Evolutionary conservation across 2,888 invertebrate species (phyloP).

Genomic region (Aleiodes alternator): DNA sequence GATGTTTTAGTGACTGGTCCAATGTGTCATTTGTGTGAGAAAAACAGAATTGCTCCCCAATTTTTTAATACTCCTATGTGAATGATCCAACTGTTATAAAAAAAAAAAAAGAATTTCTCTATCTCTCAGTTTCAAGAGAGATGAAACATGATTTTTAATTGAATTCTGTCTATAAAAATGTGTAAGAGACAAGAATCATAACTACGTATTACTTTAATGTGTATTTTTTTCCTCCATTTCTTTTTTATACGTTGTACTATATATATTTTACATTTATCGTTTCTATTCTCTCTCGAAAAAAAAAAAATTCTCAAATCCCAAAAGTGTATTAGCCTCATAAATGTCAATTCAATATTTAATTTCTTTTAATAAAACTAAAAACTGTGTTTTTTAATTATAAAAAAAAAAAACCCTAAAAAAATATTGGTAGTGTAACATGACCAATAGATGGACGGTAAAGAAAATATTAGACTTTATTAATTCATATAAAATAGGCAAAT

Average conservation of each 20-base stretch:
- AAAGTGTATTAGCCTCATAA: constrained; percentile 52
- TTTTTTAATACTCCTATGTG: constrained; percentile 3
- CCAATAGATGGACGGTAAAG: too few species aligned
- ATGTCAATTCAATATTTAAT: constrained; percentile 58
- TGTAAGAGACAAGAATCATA: neutral
- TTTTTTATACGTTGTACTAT: constrained; percentile 66
- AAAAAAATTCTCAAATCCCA: constrained; percentile 34
- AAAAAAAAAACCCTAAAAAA: neutral
- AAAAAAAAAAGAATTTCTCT: constrained; percentile 2
- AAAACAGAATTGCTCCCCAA: constrained; percentile 6
- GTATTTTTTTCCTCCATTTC: constrained; percentile 56
- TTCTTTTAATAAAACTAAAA: constrained; percentile 49
- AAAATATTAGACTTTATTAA: too few species aligned
- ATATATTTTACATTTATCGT: constrained; percentile 56
- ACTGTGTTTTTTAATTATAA: neutral
- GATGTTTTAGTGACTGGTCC: neutral
- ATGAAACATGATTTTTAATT: too few species aligned
- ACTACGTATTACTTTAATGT: constrained; percentile 46
- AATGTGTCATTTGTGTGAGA: neutral
- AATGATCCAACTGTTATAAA: constrained; percentile 11
- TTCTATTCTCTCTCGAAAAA: constrained; percentile 48
- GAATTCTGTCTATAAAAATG: too few species aligned
- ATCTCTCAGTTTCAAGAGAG: neutral
- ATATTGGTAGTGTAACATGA: too few species aligned
- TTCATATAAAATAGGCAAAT: too few species aligned